Evolutionary conservation across 2,888 invertebrate species (phyloP).

Genomic region (Archips crataeganus): DNA sequence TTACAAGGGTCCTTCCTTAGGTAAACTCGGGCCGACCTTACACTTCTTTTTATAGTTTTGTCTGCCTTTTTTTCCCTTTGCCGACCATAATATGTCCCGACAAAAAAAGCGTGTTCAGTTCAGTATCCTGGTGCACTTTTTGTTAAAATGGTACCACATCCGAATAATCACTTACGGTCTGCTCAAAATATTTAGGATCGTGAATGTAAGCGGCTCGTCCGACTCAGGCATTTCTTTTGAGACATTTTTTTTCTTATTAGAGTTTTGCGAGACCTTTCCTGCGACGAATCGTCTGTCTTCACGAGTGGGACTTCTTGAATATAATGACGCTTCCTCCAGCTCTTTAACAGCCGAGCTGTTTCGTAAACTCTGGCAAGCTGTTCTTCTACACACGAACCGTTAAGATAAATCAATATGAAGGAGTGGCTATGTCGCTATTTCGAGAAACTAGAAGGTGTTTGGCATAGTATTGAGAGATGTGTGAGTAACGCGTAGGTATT

Average conservation of each 20-base stretch:
- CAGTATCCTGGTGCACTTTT: constrained; percentile 84
- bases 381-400: constrained; percentile 59
- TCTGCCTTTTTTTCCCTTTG: constrained; percentile 79
- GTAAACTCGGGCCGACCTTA: constrained; percentile 80
- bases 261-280: constrained; percentile 53
- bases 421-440: constrained; percentile 77
- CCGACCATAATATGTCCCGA: constrained; percentile 78
- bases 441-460: constrained; percentile 84
- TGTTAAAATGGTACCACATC: constrained; percentile 82
- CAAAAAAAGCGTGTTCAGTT: constrained; percentile 82
- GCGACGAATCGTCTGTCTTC: constrained; percentile 56
- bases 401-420: constrained; percentile 77
- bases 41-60: constrained; percentile 83
- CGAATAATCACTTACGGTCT: constrained; percentile 83
- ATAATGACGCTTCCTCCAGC: constrained; percentile 11
- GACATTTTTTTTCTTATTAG: constrained; percentile 53
- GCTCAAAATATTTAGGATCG: constrained; percentile 84
- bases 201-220: constrained; percentile 72
- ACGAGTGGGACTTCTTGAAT: constrained; percentile 40
- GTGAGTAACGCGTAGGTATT: constrained; percentile 84
- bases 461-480: constrained; percentile 85
- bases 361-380: constrained; percentile 53
- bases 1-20: constrained; percentile 85
- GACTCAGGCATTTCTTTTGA: constrained; percentile 73
- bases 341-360: constrained; percentile 22